phyloP scores from a whole-genome alignment of 2,888 invertebrate species.

The Nomada hirtipes region DNA sequence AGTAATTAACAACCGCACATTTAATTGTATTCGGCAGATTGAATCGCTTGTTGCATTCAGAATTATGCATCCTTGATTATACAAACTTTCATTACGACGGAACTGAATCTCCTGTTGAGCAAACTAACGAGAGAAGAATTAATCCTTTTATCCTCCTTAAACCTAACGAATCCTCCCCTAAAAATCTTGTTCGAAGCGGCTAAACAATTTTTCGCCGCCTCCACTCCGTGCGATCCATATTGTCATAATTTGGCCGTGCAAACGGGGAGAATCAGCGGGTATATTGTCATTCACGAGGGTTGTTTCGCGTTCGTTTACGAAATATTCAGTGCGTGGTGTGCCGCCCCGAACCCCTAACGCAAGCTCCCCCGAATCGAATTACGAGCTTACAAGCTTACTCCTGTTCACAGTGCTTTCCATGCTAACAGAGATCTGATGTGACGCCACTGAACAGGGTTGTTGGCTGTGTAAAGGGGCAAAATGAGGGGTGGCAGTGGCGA shows the following conservation, averaged over 20 bases:
- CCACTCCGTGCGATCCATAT: not conserved
- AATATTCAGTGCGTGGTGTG: not conserved
- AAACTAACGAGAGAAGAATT: too few species aligned
- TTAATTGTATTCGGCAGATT: too few species aligned
- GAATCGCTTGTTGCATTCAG: too few species aligned
- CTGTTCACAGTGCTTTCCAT: slow-evolving; percentile 31
- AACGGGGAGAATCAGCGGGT: not conserved
- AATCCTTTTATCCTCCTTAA: not conserved
- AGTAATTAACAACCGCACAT: too few species aligned
- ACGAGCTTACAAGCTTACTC: slow-evolving; percentile 34
- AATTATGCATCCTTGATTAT: too few species aligned
- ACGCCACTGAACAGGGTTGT: slow-evolving; percentile 35
- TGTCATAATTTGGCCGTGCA: slow-evolving; percentile 1
- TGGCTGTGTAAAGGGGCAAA: slow-evolving; percentile 55
- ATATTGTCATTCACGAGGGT: not conserved
- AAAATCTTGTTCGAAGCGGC: not conserved
- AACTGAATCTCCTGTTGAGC: too few species aligned
- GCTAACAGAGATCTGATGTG: slow-evolving; percentile 63
- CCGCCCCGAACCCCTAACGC: slow-evolving; percentile 4
- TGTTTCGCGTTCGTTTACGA: not conserved
- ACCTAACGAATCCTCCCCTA: not conserved
- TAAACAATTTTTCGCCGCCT: slow-evolving; percentile 4
- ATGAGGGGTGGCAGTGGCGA: slow-evolving; percentile 77
- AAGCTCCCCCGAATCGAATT: slow-evolving; percentile 40
- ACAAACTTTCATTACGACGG: too few species aligned